Base-by-base conservation (phyloP, 2,888 invertebrate genomes). In the Rotaria socialis region DNA sequence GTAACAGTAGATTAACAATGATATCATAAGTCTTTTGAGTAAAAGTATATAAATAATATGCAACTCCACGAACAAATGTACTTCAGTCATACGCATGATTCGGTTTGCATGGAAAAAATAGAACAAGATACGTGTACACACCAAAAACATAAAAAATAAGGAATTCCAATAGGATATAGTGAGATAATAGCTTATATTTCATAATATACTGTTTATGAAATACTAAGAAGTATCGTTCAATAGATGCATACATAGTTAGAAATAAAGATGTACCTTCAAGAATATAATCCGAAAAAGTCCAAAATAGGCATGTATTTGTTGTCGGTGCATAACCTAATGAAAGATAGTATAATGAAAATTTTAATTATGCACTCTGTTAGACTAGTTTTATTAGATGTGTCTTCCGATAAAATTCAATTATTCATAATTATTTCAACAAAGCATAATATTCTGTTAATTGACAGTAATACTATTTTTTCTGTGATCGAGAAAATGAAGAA, bases 181-280 rank as follows among this genome's bases (percentile, higher is more conserved):
- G 50, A 50, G 4, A 50, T 50, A 50, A 50, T 50, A 41, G 24
- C 43, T 35, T 67, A 16, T 41, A 19, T 67, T 67, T 67, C 5
- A 35, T 10, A 35, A 67, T 35, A 11, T 7, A 41, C 1, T 41
- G 35, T 35, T 67, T 35, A 67, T 67, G 67, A 41, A 67, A 67
- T 67, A 67, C 35, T 19, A 67, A 35, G 8, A 35, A 67, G n/a
- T 67, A 67, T 16, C 67, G 67, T 67, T 67, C 67, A 35, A 67
- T 67, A 19, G 67, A 67, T 19, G 67, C 67, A 67, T 67, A 67
- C 67, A 67, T 67, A 4, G 67, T 67, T 35, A 67, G 35, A 67
- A 67, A 67, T 35, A 67, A 35, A 14, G 67, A 35, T 3, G 8
- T 5, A 6, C 14, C 16, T 67, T 67, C 35, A 67, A 35, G 35